Percentiles rank a stretch among this genome's conserved stretches.
phyloP scores from a whole-genome alignment of 2,888 invertebrate genomes.

The Griposia aprilina region DNA sequence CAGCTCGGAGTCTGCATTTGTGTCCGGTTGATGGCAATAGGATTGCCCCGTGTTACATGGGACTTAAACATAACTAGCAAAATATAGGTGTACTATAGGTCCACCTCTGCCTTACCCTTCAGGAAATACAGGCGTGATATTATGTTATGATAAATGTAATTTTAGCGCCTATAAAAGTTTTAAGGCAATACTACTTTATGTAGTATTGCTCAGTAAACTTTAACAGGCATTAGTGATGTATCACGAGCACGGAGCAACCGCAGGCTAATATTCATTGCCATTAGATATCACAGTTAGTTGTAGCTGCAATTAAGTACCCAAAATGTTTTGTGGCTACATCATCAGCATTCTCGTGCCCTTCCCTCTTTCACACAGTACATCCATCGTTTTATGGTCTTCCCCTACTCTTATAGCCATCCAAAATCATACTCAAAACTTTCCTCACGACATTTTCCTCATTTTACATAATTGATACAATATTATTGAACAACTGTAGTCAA shows the following conservation, averaged over 20 bases:
- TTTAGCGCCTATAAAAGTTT: neutral
- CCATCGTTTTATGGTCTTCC: neutral
- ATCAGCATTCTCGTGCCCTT: too few species aligned
- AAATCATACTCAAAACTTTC: neutral
- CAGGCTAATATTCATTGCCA: neutral
- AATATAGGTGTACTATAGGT: neutral
- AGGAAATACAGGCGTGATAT: neutral
- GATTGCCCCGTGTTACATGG: neutral
- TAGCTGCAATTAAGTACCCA: neutral
- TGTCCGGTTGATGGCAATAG: neutral
- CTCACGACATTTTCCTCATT: neutral
- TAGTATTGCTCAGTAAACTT: slow-evolving; percentile 1
- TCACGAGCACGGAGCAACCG: neutral
- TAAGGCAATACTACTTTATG: neutral
- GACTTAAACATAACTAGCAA: neutral
- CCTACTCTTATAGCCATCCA: neutral
- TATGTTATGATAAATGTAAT: neutral
- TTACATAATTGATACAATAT: neutral
- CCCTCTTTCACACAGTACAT: neutral
- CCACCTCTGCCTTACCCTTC: neutral
- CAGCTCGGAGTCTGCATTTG: neutral
- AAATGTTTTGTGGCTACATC: neutral
- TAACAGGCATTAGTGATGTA: neutral
- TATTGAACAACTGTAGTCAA: neutral
- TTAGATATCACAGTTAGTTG: neutral